These are phyloP conservation scores for Rhyacichthys aspro DNA, from an alignment of 2,797 vertebrate genomes.

Conservation along the genomic window DNA sequence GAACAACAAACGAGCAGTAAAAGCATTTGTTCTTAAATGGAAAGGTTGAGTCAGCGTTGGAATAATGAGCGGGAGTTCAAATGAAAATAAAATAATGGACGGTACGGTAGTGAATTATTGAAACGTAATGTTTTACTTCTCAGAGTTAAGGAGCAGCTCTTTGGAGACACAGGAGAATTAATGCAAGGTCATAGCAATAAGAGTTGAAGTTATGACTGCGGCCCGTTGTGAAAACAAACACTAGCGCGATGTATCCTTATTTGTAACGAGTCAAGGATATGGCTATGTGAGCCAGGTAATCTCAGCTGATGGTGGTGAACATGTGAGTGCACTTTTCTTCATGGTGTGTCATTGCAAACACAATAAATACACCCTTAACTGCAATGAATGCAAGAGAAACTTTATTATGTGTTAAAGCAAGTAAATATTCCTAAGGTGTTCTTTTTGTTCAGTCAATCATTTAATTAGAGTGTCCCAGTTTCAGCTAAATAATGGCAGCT, in stretches of 20 bases:
- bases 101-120: slow-evolving; percentile 1
- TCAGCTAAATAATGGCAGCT: too few species aligned
- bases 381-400: too few species aligned
- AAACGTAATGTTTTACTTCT: slow-evolving; percentile 1
- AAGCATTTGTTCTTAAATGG: slow-evolving; percentile 35
- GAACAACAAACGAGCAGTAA: slow-evolving; percentile 38
- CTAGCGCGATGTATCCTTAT: slow-evolving; percentile 37
- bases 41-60: slow-evolving; percentile 53
- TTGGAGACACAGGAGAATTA: slow-evolving; percentile 27
- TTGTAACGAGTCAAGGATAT: slow-evolving; percentile 45
- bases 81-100: slow-evolving; percentile 10
- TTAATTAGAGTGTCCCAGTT: too few species aligned
- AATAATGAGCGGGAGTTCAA: slow-evolving; percentile 10
- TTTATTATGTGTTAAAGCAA: too few species aligned
- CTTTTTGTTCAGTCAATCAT: too few species aligned
- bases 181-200: slow-evolving; percentile 32
- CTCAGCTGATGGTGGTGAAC: background rate
- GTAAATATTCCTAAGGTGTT: too few species aligned
- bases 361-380: too few species aligned
- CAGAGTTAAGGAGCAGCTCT: slow-evolving; percentile 15
- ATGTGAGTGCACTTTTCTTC: background rate
- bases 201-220: slow-evolving; percentile 35
- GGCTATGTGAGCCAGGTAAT: slow-evolving; percentile 40
- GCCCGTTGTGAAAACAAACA: slow-evolving; percentile 48
- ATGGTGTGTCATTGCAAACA: too few species aligned